Evolutionary conservation across 2,113 vertebrate genomes (phyloP).

Genomic region (Onychostruthus taczanowskii): DNA sequence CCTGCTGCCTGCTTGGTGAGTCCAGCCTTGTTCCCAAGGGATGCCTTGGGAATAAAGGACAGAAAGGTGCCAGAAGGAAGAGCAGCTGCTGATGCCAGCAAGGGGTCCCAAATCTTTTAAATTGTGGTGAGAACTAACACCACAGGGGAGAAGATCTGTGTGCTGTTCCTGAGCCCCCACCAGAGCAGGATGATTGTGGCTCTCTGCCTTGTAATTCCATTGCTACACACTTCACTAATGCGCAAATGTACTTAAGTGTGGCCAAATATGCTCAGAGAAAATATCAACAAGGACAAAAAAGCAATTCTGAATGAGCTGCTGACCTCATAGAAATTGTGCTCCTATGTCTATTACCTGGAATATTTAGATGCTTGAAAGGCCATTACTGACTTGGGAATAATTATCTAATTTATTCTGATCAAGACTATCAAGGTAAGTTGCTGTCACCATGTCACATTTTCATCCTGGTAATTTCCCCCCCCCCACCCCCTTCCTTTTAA

Average conservation of each 20-base stretch:
- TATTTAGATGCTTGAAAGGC: not conserved
- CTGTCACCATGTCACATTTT: not conserved
- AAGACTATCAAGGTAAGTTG: not conserved
- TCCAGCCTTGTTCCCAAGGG: not conserved
- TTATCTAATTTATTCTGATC: not conserved
- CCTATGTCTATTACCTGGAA: not conserved
- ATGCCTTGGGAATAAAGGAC: not conserved
- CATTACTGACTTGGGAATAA: not conserved
- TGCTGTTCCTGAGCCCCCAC: not conserved
- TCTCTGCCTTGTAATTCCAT: not conserved
- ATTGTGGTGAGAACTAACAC: not conserved
- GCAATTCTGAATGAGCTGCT: not conserved
- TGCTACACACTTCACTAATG: not conserved
- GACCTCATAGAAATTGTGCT: not conserved
- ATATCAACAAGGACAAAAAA: not conserved
- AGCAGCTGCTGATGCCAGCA: not conserved
- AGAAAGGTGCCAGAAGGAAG: not conserved
- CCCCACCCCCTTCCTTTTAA: no score
- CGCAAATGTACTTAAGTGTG: not conserved
- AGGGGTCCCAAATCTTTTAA: not conserved
- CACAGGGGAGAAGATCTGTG: not conserved
- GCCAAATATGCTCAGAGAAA: not conserved
- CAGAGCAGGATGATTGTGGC: not conserved
- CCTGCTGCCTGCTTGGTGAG: not conserved
- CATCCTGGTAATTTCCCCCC: accelerated